A percentile compares a stretch with the other conserved stretches of the same genome.
Conservation (phyloP, 1,140 invertebrate genomes). For the Zaprionus africanus region DNA sequence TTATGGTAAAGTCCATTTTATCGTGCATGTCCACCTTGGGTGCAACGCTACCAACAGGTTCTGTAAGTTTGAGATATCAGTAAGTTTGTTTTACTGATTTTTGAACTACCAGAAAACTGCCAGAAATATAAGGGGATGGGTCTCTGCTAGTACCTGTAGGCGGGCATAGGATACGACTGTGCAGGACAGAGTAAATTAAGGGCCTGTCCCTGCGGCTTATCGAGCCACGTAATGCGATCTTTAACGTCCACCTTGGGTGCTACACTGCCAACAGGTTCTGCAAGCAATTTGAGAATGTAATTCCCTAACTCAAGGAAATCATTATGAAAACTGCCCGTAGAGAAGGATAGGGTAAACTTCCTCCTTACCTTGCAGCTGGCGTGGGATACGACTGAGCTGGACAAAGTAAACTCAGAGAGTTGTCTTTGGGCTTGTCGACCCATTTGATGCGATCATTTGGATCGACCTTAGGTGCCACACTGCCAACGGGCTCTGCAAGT, state of each 20-base stretch:
- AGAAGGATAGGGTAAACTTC: constrained; percentile 12
- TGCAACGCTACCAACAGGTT: constrained; percentile 89
- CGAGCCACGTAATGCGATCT: constrained; percentile 86
- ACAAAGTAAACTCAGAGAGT: constrained; percentile 86
- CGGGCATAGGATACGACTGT: constrained; percentile 88
- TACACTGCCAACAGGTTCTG: constrained; percentile 86
- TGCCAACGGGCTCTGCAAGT: constrained; percentile 89
- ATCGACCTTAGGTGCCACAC: constrained; percentile 90
- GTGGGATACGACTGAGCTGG: constrained; percentile 89
- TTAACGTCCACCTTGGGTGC: constrained; percentile 87
- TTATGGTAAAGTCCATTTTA: constrained; percentile 63
- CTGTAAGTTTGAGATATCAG: constrained; percentile 77
- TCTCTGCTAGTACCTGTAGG: constrained; percentile 86
- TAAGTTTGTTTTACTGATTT: too few relatives aligned
- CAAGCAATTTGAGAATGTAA: constrained; percentile 17
- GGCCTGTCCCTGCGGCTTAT: constrained; percentile 83
- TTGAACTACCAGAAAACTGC: constrained; percentile 49
- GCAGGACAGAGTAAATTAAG: constrained; percentile 86
- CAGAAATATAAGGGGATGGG: not conserved
- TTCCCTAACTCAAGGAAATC: too few relatives aligned
- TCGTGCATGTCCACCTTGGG: constrained; percentile 87
- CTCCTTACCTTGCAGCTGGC: constrained; percentile 86
- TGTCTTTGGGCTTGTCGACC: constrained; percentile 57
- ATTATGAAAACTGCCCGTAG: constrained; percentile 71
- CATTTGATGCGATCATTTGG: constrained; percentile 86